Evolutionary conservation across 2,888 invertebrate genomes (phyloP).

Genomic region (Harpalus rubripes): DNA sequence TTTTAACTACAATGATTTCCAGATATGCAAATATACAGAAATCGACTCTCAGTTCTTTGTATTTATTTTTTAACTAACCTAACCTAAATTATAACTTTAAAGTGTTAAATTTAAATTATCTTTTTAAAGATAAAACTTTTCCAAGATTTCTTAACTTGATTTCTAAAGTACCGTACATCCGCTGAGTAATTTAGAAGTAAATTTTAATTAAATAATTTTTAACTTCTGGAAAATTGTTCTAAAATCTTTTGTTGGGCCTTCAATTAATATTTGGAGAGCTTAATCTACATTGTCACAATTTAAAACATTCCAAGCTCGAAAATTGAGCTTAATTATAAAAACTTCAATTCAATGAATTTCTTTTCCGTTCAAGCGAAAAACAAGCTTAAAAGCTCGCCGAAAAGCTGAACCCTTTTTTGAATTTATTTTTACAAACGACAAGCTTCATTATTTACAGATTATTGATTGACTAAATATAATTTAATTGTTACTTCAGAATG

Average conservation of each 20-base stretch:
- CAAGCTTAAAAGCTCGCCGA: background rate
- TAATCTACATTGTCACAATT: background rate
- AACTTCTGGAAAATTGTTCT: background rate
- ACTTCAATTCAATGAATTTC: background rate
- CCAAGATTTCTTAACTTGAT: no score
- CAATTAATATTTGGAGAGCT: background rate
- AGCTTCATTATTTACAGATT: no score
- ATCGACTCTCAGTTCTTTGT: no score
- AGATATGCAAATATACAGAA: no score
- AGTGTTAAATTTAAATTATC: background rate
- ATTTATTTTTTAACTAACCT: background rate
- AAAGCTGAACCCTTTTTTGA: background rate
- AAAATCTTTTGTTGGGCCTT: background rate
- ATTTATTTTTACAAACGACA: no score
- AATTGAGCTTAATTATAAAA: conserved; percentile 7
- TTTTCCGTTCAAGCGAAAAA: background rate
- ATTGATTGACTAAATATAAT: no score
- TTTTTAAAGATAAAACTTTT: background rate
- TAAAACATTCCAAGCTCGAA: no score
- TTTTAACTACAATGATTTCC: no score
- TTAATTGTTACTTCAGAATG: no score
- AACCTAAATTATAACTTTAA: background rate
- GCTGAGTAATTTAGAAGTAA: background rate
- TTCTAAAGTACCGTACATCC: no score
- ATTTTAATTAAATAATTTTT: conserved; percentile 8